A percentile compares a stretch with the other conserved stretches of the same genome.
Conservation (phyloP, 2,888 invertebrate species). For the Drosophila tripunctata region DNA sequence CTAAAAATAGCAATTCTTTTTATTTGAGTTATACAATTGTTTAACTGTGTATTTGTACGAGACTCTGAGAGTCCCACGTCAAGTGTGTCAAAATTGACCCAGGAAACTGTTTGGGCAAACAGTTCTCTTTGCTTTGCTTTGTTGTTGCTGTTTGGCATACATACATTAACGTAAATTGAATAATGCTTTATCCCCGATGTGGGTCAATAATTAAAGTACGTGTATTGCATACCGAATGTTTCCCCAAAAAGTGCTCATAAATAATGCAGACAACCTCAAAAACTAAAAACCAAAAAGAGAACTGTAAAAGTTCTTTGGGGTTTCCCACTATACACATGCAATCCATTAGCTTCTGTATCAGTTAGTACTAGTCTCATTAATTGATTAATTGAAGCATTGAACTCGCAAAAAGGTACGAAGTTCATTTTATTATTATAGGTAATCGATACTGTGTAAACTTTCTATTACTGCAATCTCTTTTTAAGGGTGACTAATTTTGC, state of each 20-base stretch:
- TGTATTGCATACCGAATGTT: conserved; percentile 31
- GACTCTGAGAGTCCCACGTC: neutral
- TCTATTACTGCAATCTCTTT: too few species aligned
- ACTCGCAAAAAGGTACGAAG: neutral
- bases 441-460: too few species aligned
- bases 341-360: too few species aligned
- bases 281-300: too few species aligned
- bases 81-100: conserved; percentile 27
- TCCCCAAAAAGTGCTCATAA: conserved; percentile 39
- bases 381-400: neutral
- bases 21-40: conserved; percentile 26
- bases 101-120: conserved; percentile 39
- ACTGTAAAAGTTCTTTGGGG: neutral
- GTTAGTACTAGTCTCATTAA: neutral
- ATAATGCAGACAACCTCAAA: conserved; percentile 49
- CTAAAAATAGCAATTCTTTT: conserved; percentile 49
- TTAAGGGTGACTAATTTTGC: too few species aligned
- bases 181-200: conserved; percentile 54
- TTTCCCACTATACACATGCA: neutral
- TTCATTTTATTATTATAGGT: too few species aligned
- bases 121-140: conserved; percentile 13
- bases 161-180: conserved; percentile 56
- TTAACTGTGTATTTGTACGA: conserved; percentile 4
- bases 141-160: conserved; percentile 5
- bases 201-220: conserved; percentile 58